These are phyloP conservation scores for Triplophysa yarkandensis DNA, from an alignment of 2,797 vertebrate species.

Conservation along the genomic window DNA sequence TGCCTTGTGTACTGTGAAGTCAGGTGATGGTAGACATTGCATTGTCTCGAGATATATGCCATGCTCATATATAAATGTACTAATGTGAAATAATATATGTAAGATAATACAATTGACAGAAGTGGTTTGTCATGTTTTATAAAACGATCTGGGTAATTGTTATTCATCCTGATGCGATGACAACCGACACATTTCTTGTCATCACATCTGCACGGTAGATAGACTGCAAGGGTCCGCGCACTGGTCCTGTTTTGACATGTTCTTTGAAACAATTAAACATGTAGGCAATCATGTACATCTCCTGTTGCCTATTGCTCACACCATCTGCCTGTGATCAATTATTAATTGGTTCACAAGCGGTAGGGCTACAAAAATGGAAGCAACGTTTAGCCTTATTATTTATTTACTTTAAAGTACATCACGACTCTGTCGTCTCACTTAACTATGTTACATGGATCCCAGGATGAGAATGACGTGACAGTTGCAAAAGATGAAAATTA, in stretches of 20 bases:
- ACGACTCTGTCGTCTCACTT: slow-evolving; percentile 53
- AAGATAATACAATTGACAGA: slow-evolving; percentile 43
- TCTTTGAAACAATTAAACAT: slow-evolving; percentile 86
- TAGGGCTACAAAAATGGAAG: slow-evolving; percentile 62
- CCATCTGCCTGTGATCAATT: slow-evolving; percentile 84
- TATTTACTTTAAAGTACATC: slow-evolving; percentile 77
- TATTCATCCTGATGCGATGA: slow-evolving; percentile 39
- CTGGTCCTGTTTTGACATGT: slow-evolving; percentile 80
- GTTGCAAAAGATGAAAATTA: slow-evolving; percentile 20
- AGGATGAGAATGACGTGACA: slow-evolving; percentile 29
- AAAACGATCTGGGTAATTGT: slow-evolving; percentile 37
- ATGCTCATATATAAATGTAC: slow-evolving; percentile 54
- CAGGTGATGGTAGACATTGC: slow-evolving; percentile 54
- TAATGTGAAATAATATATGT: slow-evolving; percentile 57
- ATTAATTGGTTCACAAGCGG: slow-evolving; percentile 78
- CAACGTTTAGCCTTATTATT: slow-evolving; percentile 75
- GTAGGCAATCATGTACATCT: slow-evolving; percentile 81
- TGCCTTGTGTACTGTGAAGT: slow-evolving; percentile 59
- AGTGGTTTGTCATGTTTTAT: slow-evolving; percentile 59
- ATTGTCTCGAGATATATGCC: slow-evolving; percentile 55
- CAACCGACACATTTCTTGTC: slow-evolving; percentile 46
- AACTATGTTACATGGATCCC: slow-evolving; percentile 59
- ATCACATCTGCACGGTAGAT: slow-evolving; percentile 48
- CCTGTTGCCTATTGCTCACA: slow-evolving; percentile 78
- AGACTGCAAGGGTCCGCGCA: slow-evolving; percentile 67